Evolutionary conservation across 2,797 vertebrate genomes (phyloP).

Genomic region (Cyclura pinguis): DNA sequence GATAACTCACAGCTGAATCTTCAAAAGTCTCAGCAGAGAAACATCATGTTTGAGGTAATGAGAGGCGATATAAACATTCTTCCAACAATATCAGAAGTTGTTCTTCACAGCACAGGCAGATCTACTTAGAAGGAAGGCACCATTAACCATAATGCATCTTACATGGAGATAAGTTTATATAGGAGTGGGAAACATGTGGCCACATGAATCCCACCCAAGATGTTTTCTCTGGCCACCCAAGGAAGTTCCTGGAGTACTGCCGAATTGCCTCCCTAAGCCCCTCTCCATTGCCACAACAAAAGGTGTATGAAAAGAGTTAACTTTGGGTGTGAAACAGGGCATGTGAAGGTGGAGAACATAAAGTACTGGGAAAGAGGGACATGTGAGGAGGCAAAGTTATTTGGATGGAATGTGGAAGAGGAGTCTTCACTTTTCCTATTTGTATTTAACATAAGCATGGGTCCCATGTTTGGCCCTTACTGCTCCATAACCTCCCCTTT

Average conservation of each 20-base stretch:
- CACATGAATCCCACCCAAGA: background rate
- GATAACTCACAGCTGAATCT: background rate
- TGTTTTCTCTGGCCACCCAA: background rate
- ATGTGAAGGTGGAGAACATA: background rate
- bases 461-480: background rate
- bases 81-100: background rate
- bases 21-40: background rate
- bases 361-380: background rate
- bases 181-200: background rate
- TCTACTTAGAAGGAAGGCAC: background rate
- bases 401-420: too few species aligned
- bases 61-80: too few species aligned
- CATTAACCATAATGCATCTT: background rate
- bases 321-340: too few species aligned
- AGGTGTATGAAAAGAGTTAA: background rate
- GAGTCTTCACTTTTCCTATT: background rate
- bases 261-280: background rate
- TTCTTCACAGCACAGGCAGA: background rate
- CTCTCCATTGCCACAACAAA: background rate
- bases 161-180: background rate
- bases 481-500: background rate
- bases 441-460: background rate
- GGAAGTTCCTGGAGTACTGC: background rate
- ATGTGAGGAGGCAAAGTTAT: background rate
- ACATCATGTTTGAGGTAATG: background rate